Base-by-base conservation (phyloP, 2,113 vertebrate genomes). In the Caranx ignobilis region DNA sequence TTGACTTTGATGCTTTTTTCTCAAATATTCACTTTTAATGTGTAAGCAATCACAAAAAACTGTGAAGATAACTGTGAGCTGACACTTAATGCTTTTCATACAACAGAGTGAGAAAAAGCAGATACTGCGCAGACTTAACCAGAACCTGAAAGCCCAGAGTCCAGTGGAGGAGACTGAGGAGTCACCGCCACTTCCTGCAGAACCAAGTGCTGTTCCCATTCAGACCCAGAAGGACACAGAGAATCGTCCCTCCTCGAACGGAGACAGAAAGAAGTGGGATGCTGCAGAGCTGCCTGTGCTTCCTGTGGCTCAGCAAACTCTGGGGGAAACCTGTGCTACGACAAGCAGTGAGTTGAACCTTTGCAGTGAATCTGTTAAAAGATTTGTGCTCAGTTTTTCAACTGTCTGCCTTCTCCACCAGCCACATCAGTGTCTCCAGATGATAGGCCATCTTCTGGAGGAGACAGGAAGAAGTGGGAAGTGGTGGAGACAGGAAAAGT, bases 391-490 rank as follows among this genome's bases (percentile, higher is more conserved):
- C 15, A 34, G 11, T 19, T 59, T 57, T 79, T 50, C 4, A 12
- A 67, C 1, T 15, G n/a, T 9, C 4, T n/a, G 31, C 7, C 32
- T 77, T 57, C 9, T 78, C 41, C 43, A 37, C 7, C 48, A 94
- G 88, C 75, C 4, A 60, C 83, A 31, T 81, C 79, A 34, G 63
- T 50, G 45, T 88, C 87, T 69, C 70, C 77, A 62, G 89, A 88
- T 4, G 85, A 83, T 6, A 16, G 70, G 35, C 83, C 87, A 0
- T 68, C 89, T 0, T 75, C 88, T 87, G 88, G 75, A 86, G 96
- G 88, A 48, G 97, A 99, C 88, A 94, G 98, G 57, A 98, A 94
- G 89, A 98, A 96, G 64, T 99, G 98, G 98, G 95, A 97, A 68
- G 85, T 95, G 1, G 95, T 93, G 98, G 95, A 97, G 69, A 84